Evolutionary conservation across 2,888 invertebrate species (phyloP), one percentile per base, ranked within the genome.

Genomic region (Seira ritae): DNA sequence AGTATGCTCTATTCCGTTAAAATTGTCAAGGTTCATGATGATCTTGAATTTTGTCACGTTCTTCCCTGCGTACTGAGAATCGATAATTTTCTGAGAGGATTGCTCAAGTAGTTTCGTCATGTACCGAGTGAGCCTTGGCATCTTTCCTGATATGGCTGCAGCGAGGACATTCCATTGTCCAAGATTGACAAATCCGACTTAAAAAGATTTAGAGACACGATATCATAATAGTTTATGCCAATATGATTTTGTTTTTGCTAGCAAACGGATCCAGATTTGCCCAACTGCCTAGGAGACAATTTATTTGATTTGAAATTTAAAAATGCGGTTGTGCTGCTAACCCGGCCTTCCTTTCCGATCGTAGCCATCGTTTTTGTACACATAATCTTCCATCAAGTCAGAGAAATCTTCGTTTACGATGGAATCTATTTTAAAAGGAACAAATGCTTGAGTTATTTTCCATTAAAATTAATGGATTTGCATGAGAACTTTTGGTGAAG

Each of bases 21-120:
- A 75, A n/a, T 75, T 75, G 10, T 80, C 80, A n/a, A 80, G 6
- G 42, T 80, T 75, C 12, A 74, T 62, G 3, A 81, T 6, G 17
- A 81, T 23, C 23, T 81, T 80, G 69, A 73, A 81, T 12, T 60
- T 65, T 3, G 81, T 81, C 1, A 81, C 81, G 8, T 71, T 81
- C 42, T 81, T 76, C n/a, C 81, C 81, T 22, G 70, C 76, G 1
- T 70, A 22, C 23, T 81, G 81, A 12, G 70, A 23, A 10, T 55
- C 23, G 22, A 76, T 23, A 60, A 81, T 76, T 3, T 46, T 75
- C 55, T 81, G 75, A 1, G 76, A 71, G 0, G 81, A 75, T 23
- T 76, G 75, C 17, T 81, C 81, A 0, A 81, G 68, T 12, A 81
- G 20, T 15, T 80, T 80, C 1, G 69, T 75, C 80, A 80, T 80